Conservation (phyloP, 1,140 invertebrate species). For the Camponotus floridanus region DNA sequence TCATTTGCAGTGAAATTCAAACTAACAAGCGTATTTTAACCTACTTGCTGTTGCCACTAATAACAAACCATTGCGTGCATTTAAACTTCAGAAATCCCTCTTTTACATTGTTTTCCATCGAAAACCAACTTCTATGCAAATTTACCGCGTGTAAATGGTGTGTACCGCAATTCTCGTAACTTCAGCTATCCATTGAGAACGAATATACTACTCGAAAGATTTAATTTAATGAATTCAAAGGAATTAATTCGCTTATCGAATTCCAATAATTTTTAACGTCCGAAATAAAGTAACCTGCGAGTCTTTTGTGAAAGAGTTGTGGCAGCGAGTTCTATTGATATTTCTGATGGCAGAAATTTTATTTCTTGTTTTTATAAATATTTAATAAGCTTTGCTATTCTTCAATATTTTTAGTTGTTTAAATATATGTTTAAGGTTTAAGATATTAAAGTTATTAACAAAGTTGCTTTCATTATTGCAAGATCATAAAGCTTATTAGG, state of each 20-base stretch:
- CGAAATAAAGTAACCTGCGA: not conserved
- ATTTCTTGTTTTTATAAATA: not conserved
- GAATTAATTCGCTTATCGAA: not conserved
- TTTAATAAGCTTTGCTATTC: not conserved
- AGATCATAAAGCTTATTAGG: not conserved
- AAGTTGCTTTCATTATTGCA: not conserved
- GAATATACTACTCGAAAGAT: not conserved
- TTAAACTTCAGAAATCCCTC: slow-evolving; percentile 18
- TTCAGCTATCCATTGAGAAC: not conserved
- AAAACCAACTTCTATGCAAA: slow-evolving; percentile 34
- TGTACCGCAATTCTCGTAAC: slow-evolving; percentile 9
- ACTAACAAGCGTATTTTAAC: slow-evolving; percentile 30
- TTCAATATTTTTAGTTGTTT: not conserved
- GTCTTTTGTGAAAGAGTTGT: not conserved
- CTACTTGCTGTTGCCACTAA: not conserved
- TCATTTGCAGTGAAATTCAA: not conserved
- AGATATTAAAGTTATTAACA: not conserved
- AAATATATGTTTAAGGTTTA: not conserved
- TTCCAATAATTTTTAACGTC: not conserved
- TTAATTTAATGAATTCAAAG: not conserved
- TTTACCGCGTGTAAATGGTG: not conserved
- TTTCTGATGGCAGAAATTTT: not conserved
- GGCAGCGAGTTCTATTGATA: not conserved
- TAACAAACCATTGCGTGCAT: slow-evolving; percentile 18
- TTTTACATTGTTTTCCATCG: slow-evolving; percentile 39